Conservation (phyloP, 1,140 invertebrate species). For the Anastrepha ludens region DNA sequence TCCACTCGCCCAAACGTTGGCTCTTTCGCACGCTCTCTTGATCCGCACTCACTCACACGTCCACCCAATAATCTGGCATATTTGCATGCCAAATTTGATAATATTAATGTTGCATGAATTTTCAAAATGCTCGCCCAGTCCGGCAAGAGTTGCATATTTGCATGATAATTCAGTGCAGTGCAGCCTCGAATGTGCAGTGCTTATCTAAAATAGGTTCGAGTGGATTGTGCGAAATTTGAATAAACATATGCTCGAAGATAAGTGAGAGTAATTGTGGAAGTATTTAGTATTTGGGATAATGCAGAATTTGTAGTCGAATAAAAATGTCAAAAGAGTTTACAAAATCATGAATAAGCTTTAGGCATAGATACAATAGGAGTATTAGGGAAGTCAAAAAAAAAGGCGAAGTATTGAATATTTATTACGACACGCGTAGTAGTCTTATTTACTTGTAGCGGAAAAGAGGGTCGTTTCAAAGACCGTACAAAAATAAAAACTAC, state of each 20-base stretch:
- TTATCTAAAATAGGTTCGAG: neutral
- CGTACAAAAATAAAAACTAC: no score
- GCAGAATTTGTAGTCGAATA: neutral
- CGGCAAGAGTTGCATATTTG: neutral
- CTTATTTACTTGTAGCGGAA: no score
- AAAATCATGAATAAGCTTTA: no score
- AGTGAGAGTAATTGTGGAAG: neutral
- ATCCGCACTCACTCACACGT: neutral
- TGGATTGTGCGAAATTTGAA: neutral
- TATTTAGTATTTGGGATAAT: neutral
- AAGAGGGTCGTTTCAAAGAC: no score
- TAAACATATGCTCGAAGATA: no score
- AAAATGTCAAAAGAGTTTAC: neutral
- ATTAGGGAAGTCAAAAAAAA: no score
- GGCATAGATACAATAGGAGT: no score
- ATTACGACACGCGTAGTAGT: no score
- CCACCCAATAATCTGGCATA: neutral
- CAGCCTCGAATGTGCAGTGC: neutral
- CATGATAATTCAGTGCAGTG: neutral
- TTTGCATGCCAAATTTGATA: conserved; percentile 5
- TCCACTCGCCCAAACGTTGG: no score
- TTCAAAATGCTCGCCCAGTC: no score
- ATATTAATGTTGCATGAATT: conserved; percentile 16
- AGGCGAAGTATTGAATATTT: no score
- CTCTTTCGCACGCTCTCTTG: no score